Percentiles rank a stretch among this genome's conserved stretches.
Conservation (phyloP, 2,888 invertebrate species). For the Mythimna ferrago region DNA sequence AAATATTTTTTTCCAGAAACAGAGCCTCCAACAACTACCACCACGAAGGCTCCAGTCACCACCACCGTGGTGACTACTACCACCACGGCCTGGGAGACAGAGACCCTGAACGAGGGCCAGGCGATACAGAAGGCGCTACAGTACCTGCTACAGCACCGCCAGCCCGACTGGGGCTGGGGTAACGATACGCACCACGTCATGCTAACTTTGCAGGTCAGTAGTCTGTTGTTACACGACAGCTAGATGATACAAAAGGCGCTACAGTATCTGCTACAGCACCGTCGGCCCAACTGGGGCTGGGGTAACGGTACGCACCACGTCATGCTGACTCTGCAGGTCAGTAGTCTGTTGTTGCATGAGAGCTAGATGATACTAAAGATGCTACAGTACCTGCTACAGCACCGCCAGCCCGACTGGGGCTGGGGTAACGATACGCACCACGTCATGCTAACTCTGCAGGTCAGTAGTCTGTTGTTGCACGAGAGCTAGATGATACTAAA, state of each 20-base stretch:
- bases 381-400: constrained; percentile 93
- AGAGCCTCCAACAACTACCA: constrained; percentile 78
- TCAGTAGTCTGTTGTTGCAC: constrained; percentile 70
- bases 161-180: constrained; percentile 95
- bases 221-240: constrained; percentile 77
- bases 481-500: constrained; percentile 91
- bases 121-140: constrained; percentile 93
- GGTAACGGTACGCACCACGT: constrained; percentile 96
- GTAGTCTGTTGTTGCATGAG: constrained; percentile 67
- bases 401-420: constrained; percentile 93
- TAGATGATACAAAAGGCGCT: constrained; percentile 92
- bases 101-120: constrained; percentile 88
- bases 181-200: constrained; percentile 96
- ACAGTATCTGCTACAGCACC: constrained; percentile 93
- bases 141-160: constrained; percentile 94
- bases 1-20: constrained; percentile 73
- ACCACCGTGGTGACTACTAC: constrained; percentile 75
- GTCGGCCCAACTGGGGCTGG: constrained; percentile 94
- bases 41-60: constrained; percentile 73
- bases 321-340: constrained; percentile 94
- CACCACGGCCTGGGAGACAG: constrained; percentile 82
- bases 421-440: constrained; percentile 96
- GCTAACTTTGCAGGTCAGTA: constrained; percentile 93
- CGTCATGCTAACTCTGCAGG: constrained; percentile 95
- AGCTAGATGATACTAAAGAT: constrained; percentile 92